phyloP scores from a whole-genome alignment of 2,797 vertebrate genomes.

The Cyclopterus lumpus region DNA sequence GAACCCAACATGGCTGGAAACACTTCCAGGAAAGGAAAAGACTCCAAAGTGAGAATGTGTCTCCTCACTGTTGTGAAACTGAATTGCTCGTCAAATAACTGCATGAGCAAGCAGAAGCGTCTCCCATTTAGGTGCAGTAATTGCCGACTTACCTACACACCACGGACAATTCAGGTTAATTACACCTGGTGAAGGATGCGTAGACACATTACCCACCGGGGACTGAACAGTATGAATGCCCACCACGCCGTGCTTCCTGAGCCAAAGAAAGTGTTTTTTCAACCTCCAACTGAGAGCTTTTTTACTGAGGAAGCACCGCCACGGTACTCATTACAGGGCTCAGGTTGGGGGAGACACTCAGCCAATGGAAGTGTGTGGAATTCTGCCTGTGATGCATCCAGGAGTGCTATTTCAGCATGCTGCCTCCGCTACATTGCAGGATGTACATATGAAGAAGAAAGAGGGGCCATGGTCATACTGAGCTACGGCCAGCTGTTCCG shows the following conservation, averaged over 20 bases:
- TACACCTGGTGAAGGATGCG: slow-evolving; percentile 71
- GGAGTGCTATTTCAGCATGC: slow-evolving; percentile 81
- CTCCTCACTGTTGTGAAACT: slow-evolving; percentile 38
- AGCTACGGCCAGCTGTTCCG: slow-evolving; percentile 41
- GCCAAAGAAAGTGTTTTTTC: slow-evolving; percentile 68
- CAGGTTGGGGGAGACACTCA: slow-evolving; percentile 71
- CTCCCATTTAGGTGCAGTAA: slow-evolving; percentile 65
- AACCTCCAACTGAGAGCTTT: slow-evolving; percentile 66
- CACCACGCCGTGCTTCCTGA: slow-evolving; percentile 57
- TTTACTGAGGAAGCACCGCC: slow-evolving; percentile 72
- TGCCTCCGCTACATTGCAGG: slow-evolving; percentile 62
- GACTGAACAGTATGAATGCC: slow-evolving; percentile 69
- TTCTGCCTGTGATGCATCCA: slow-evolving; percentile 81
- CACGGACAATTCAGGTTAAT: slow-evolving; percentile 81
- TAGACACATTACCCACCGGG: slow-evolving; percentile 66
- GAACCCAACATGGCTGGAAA: slow-evolving; percentile 1
- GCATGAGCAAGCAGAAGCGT: slow-evolving; percentile 71
- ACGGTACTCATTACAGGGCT: slow-evolving; percentile 76
- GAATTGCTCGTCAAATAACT: slow-evolving; percentile 68
- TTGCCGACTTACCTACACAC: slow-evolving; percentile 75
- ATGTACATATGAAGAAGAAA: slow-evolving; percentile 63
- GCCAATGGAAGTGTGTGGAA: slow-evolving; percentile 81
- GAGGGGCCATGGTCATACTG: slow-evolving; percentile 49
- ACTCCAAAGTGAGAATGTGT: slow-evolving; percentile 28
- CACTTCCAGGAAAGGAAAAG: slow-evolving; percentile 4